Evolutionary conservation across 2,113 vertebrate genomes (phyloP), one percentile per base, ranked within the genome.

Genomic region (Pongo pygmaeus): DNA sequence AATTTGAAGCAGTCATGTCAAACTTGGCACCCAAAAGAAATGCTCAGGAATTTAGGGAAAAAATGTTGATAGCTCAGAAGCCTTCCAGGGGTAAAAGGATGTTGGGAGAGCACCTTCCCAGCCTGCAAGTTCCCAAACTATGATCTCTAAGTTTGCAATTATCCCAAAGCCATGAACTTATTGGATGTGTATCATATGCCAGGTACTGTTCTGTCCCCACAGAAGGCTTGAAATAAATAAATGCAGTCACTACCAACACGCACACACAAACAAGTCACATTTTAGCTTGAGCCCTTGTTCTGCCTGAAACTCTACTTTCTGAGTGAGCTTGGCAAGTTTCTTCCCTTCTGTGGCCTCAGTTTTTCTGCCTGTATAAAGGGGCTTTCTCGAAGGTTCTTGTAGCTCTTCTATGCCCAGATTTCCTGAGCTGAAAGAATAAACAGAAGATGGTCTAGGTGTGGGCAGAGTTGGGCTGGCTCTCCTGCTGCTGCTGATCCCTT

Each of bases 1-100:
- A 99, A 99, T 99, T 98, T 98, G 98, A 97, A 98, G 98, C 98
- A 98, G 98, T 98, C 98, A 35, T 78, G 86, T 79, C 2, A 22
- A 74, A 93, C 95, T 87, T 98, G 93, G 84, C 98, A 98, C 97
- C 96, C 97, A 97, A 97, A 96, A 97, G 97, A 94, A 98, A 89
- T 83, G 38, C 72, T 92, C 90, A 38, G 81, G 84, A 96, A 97
- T 92, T 96, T 91, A 48, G 40, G 57, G 32, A 3, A 3, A 13
- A 46, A 85, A 74, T 74, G 48, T 57, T 80, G 59, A 43, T 72
- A 81, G 87, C 8, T 4, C 50, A 30, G 90, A 87, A 89, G 23
- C 8, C 55, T 92, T 96, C 52, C 8, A 8, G 6, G 61, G 50
- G 32, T 32, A n/a, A 61, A 23, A 30, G 40, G 43, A 9, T 22